Conservation (phyloP, 2,888 invertebrate species). For the Agrochola circellaris region DNA sequence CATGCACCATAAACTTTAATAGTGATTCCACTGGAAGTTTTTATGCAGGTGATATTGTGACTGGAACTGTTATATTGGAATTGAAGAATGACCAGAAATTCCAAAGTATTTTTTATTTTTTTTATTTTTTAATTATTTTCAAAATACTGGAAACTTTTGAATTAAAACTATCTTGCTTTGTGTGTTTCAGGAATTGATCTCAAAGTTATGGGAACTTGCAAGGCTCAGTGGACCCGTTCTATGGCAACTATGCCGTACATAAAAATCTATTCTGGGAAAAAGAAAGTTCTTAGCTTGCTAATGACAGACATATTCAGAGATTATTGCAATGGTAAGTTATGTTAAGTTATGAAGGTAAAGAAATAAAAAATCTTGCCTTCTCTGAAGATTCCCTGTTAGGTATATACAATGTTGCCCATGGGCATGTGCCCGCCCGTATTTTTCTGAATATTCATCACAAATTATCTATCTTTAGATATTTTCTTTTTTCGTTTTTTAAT, state of each 20-base stretch:
- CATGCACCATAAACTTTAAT: conserved; percentile 80
- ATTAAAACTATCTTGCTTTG: background rate
- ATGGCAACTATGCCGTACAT: conserved; percentile 83
- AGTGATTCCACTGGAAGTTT: conserved; percentile 81
- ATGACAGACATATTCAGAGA: conserved; percentile 77
- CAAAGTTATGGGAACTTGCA: conserved; percentile 79
- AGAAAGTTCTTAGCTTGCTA: conserved; percentile 75
- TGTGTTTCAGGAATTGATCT: conserved; percentile 80
- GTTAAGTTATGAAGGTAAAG: background rate
- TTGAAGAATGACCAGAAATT: conserved; percentile 79
- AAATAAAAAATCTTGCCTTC: background rate
- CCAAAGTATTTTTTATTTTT: conserved; percentile 72
- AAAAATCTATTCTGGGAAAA: conserved; percentile 82
- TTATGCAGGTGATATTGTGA: conserved; percentile 85
- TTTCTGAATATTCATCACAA: too few relatives aligned
- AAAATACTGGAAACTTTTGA: background rate
- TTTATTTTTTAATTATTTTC: background rate
- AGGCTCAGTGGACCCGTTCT: conserved; percentile 84
- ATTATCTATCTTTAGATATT: too few relatives aligned
- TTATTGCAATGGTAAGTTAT: conserved; percentile 67
- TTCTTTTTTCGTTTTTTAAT: too few relatives aligned
- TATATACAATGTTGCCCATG: too few relatives aligned
- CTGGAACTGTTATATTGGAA: conserved; percentile 81
- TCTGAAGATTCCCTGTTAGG: background rate
- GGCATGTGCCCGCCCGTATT: too few relatives aligned